Evolutionary conservation across 2,797 vertebrate genomes (phyloP).

Genomic region (Pitangus sulphuratus): DNA sequence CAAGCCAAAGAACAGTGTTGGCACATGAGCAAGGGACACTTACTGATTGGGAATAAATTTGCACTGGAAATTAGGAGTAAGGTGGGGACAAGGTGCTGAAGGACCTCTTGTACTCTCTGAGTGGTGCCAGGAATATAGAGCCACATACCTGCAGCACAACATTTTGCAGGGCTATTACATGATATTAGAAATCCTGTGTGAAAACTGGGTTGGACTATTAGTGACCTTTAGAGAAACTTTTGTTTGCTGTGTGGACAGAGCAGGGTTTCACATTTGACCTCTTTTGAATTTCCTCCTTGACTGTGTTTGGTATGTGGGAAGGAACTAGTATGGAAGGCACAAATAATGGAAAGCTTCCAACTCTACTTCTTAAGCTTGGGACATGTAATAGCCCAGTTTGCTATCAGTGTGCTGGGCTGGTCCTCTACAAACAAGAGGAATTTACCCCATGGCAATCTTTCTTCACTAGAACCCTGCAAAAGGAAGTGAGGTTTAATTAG

Average conservation of each 20-base stretch:
- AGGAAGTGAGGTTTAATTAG: conserved; percentile 72
- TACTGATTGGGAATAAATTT: not conserved
- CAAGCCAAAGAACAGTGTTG: not conserved
- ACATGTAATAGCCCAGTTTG: not conserved
- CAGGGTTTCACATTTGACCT: not conserved
- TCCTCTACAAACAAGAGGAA: conserved; percentile 56
- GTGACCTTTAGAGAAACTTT: not conserved
- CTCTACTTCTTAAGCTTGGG: not conserved
- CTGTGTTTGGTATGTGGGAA: conserved; percentile 19
- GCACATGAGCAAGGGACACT: not conserved
- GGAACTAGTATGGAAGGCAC: not conserved
- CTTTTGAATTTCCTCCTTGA: not conserved
- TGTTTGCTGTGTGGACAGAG: not conserved
- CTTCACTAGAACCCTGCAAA: conserved; percentile 56
- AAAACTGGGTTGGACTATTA: not conserved
- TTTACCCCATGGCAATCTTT: conserved; percentile 55
- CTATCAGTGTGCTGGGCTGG: conserved; percentile 21
- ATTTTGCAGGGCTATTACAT: not conserved
- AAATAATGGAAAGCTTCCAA: conserved; percentile 38
- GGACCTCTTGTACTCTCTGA: not conserved
- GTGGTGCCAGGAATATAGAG: not conserved
- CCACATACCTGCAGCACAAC: not conserved
- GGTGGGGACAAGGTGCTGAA: not conserved
- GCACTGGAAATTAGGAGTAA: not conserved
- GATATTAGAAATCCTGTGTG: not conserved